Evolutionary conservation across 2,113 vertebrate genomes (phyloP).

Genomic region (Seriola quinqueradiata): DNA sequence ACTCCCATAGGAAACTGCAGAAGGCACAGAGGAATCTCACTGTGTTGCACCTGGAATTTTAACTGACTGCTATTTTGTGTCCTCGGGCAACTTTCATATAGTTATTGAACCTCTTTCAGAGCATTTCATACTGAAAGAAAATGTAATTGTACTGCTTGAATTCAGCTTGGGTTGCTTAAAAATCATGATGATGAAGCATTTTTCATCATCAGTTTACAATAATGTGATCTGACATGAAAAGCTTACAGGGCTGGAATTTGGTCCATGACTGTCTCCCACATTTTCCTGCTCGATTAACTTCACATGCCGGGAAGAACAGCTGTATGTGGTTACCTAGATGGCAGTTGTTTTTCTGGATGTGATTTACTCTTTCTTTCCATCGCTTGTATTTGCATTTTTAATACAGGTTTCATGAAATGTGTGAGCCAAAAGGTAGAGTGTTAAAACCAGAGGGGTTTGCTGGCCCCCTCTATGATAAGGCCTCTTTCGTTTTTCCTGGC

Average conservation of each 20-base stretch:
- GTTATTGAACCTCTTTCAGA: slow-evolving; percentile 25
- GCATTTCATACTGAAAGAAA: slow-evolving; percentile 31
- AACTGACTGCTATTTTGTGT: slow-evolving; percentile 23
- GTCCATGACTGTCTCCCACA: slow-evolving; percentile 11
- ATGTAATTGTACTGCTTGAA: slow-evolving; percentile 30
- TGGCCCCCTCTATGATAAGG: slow-evolving; percentile 42
- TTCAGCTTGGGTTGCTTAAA: slow-evolving; percentile 27
- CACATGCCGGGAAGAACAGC: slow-evolving; percentile 37
- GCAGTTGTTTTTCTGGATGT: slow-evolving; percentile 31
- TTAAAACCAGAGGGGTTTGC: slow-evolving; percentile 42
- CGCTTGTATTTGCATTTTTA: slow-evolving; percentile 51
- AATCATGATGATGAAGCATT: slow-evolving; percentile 33
- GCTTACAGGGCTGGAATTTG: slow-evolving; percentile 41
- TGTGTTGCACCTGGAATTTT: slow-evolving; percentile 1
- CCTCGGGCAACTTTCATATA: slow-evolving; percentile 9
- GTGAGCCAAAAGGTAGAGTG: slow-evolving; percentile 28
- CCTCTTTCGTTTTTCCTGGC: slow-evolving; percentile 33
- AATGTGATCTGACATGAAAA: slow-evolving; percentile 51
- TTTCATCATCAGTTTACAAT: slow-evolving; percentile 38
- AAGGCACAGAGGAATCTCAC: slow-evolving; percentile 4
- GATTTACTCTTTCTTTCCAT: slow-evolving; percentile 38
- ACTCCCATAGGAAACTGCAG: slow-evolving; percentile 18
- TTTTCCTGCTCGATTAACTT: slow-evolving; percentile 46
- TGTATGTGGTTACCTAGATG: slow-evolving; percentile 42
- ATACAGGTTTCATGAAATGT: slow-evolving; percentile 31